These are phyloP conservation scores for Kryptolebias ocellatus DNA, from an alignment of 2,797 vertebrate species.

Conservation along the genomic window DNA sequence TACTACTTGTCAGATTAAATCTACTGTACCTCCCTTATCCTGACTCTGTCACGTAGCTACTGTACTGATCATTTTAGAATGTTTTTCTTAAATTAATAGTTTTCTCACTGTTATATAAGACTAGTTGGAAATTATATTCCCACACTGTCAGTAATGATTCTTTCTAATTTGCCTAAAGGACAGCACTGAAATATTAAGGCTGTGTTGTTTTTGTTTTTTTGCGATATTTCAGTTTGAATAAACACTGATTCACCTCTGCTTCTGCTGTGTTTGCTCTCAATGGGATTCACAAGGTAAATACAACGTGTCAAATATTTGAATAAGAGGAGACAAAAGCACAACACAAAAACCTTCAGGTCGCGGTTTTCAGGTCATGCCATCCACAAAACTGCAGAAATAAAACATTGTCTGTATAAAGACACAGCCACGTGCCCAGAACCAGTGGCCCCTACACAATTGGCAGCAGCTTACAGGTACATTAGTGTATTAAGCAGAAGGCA, in stretches of 20 bases:
- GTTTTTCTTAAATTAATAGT: conserved; percentile 59
- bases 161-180: conserved; percentile 53
- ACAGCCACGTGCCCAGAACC: conserved; percentile 27
- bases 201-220: conserved; percentile 60
- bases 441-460: conserved; percentile 58
- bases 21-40: conserved; percentile 39
- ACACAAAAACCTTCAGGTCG: conserved; percentile 23
- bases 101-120: conserved; percentile 37
- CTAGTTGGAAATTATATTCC: conserved; percentile 24
- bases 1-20: conserved; percentile 38
- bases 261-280: conserved; percentile 25
- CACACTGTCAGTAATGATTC: conserved; percentile 26
- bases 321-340: too few species aligned
- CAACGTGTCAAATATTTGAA: too few species aligned
- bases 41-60: conserved; percentile 34
- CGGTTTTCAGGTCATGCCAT: conserved; percentile 17
- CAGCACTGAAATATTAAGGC: conserved; percentile 45
- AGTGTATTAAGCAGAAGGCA: conserved; percentile 66
- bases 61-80: conserved; percentile 54
- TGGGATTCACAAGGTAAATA: too few species aligned
- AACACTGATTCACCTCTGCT: conserved; percentile 43
- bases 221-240: conserved; percentile 64
- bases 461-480: conserved; percentile 73
- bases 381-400: conserved; percentile 23
- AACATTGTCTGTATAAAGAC: conserved; percentile 30